Conservation (phyloP, 2,888 invertebrate genomes). For the Melitaea athalia region DNA sequence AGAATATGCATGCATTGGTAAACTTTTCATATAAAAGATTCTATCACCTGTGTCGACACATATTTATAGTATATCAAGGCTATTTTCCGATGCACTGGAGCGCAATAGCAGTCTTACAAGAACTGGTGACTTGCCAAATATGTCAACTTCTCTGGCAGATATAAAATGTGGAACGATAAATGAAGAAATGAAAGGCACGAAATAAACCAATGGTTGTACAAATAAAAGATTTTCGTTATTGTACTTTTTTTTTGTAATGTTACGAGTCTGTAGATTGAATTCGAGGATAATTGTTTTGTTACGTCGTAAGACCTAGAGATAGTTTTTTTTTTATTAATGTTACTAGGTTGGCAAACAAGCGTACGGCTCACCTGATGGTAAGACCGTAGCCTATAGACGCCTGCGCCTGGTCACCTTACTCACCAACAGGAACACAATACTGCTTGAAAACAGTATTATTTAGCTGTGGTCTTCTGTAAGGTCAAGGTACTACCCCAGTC, state of each 20-base stretch:
- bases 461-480: no score
- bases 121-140: constrained; percentile 13
- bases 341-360: no score
- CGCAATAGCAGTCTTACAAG: constrained; percentile 1
- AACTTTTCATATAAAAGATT: neutral
- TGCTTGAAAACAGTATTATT: no score
- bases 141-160: constrained; percentile 4
- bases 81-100: constrained; percentile 10
- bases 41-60: constrained; percentile 1
- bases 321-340: no score
- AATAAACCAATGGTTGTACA: neutral
- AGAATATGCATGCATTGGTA: neutral
- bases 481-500: no score
- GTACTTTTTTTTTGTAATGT: neutral
- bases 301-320: no score
- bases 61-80: constrained; percentile 12
- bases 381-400: no score
- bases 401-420: no score
- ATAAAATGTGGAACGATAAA: constrained; percentile 3
- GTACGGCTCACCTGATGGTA: no score
- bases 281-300: neutral
- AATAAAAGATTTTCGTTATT: neutral
- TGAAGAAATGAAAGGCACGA: neutral
- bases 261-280: neutral
- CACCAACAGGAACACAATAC: no score